Conservation (phyloP, 2,113 vertebrate species). For the Lutjanus erythropterus region DNA sequence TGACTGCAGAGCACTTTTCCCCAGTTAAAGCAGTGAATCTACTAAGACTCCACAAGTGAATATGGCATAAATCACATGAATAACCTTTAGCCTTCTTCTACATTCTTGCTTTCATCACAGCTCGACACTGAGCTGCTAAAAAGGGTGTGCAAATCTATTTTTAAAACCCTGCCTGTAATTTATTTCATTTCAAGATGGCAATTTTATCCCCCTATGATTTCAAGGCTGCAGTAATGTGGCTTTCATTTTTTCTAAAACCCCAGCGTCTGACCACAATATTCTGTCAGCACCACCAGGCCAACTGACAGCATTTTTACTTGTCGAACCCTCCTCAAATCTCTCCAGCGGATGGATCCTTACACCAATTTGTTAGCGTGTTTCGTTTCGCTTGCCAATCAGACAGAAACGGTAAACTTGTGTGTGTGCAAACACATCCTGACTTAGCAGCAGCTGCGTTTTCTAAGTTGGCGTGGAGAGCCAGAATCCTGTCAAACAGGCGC, state of each 20-base stretch:
- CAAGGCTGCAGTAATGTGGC: conserved; percentile 71
- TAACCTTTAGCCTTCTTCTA: conserved; percentile 25
- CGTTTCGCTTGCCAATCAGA: background rate
- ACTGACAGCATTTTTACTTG: conserved; percentile 42
- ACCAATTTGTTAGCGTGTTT: conserved; percentile 25
- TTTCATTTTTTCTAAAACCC: conserved; percentile 66
- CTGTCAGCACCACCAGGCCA: conserved; percentile 42
- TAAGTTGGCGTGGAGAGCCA: conserved; percentile 10
- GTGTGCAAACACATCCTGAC: conserved; percentile 31
- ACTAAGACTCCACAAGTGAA: conserved; percentile 21
- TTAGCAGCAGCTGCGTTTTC: conserved; percentile 1
- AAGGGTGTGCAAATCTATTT: conserved; percentile 70
- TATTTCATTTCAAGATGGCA: conserved; percentile 69
- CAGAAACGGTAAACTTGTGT: background rate
- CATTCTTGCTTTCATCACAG: conserved; percentile 61
- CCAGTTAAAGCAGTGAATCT: conserved; percentile 11
- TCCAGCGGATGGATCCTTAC: conserved; percentile 9
- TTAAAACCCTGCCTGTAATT: conserved; percentile 79
- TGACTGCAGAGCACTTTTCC: background rate
- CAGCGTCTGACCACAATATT: conserved; percentile 62
- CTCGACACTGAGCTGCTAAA: conserved; percentile 65
- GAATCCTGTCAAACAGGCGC: conserved; percentile 25
- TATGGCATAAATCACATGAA: conserved; percentile 50
- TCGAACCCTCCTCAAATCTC: conserved; percentile 23
- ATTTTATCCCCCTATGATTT: conserved; percentile 76